Percentiles rank a stretch among this genome's conserved stretches.
Evolutionary conservation across 30 jellyfish, hydroid and myxozoan species (phyloP).

Genomic region (Phacellophora camtschatica): DNA sequence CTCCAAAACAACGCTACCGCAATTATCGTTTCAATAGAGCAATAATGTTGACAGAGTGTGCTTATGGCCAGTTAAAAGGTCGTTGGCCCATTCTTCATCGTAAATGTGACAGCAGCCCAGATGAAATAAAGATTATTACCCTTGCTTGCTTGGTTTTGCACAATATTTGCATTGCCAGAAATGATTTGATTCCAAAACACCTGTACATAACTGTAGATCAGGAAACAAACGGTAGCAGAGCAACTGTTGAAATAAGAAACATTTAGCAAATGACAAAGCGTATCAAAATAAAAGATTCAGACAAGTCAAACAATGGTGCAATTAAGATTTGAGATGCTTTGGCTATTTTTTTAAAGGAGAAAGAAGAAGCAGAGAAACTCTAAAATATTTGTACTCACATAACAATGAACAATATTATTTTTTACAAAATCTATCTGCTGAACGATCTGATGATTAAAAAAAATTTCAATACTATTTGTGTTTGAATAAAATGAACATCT

Average conservation of each 20-base stretch:
- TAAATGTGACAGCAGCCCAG: slow-evolving; percentile 16
- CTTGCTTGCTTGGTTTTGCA: slow-evolving; percentile 57
- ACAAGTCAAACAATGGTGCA: no score
- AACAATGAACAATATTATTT: no score
- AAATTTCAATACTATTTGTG: no score
- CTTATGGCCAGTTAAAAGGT: background rate
- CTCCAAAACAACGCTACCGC: background rate
- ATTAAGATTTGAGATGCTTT: no score
- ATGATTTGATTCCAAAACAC: background rate
- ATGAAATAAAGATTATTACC: background rate
- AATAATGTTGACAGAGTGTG: slow-evolving; percentile 41
- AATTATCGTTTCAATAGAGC: slow-evolving; percentile 15
- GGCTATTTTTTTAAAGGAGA: no score
- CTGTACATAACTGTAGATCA: background rate
- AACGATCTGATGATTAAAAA: no score
- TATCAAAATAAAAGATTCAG: background rate
- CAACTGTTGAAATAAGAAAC: background rate
- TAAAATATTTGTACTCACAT: no score
- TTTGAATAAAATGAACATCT: no score
- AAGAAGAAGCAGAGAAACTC: no score
- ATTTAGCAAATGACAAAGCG: background rate
- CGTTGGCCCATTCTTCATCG: slow-evolving; percentile 22
- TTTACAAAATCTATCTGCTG: no score
- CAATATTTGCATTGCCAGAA: slow-evolving; percentile 31
- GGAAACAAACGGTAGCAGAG: background rate